Evolutionary conservation across 2,888 invertebrate species (phyloP), one percentile per base, ranked within the genome.

Genomic region (Hydrotaea cyrtoneurina): DNA sequence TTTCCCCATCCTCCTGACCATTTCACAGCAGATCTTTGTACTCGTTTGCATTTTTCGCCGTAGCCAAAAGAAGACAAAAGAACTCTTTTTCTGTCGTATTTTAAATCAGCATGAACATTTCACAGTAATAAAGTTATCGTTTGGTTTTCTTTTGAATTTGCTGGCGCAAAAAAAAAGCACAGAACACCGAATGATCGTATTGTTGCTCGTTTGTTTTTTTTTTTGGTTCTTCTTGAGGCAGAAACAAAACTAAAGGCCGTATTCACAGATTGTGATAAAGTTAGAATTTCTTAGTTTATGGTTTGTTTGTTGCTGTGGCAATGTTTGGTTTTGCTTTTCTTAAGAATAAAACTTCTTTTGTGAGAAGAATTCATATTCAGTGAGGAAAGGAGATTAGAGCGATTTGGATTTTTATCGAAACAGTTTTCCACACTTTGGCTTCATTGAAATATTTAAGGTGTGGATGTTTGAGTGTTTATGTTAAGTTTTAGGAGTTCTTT

Each of bases 41-140:
- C 72, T 78, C 36, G 77, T 78, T 80, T 78, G 74, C 76, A 73
- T 76, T 59, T 71, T 72, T 71, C 64, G 23, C 78, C 23, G 21
- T 17, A 39, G 80, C 59, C 69, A 78, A 75, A 39, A 59, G 31
- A 71, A 53, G 39, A 77, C 19, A 62, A 17, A 15, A 26, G 23
- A 73, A 21, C 21, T 66, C 31, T 71, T 78, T 78, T 82, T 62
- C 74, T 75, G 66, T 66, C 78, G 55, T 71, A 78, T 84, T 82
- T 86, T 78, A 84, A 84, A 85, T 86, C 82, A 82, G 85, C 83
- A 82, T 83, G 83, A 80, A 82, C 78, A 78, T 85, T 82, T 83
- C 86, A 79, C 79, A 82, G 86, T 86, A 86, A 86, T 86, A 86
- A 86, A 86, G 83, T 82, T 86, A 86, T 83, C 79, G 81, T 86